Base-by-base conservation (phyloP, 2,888 invertebrate genomes). In the Salticus scenicus region DNA sequence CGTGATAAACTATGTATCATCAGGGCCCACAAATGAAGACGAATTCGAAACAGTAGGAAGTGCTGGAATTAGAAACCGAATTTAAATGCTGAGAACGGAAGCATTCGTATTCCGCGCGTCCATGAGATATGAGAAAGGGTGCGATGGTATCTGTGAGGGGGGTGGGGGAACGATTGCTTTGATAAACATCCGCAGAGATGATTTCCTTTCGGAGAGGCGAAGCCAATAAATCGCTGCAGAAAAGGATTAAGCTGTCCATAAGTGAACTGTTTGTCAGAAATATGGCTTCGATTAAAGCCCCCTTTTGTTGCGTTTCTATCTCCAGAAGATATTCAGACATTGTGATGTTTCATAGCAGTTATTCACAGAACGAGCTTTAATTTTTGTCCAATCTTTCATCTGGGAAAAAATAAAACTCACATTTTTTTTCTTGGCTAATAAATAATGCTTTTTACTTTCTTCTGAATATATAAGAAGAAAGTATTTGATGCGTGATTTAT, bases 1-100 rank as follows among this genome's bases (percentile, higher is more conserved):
- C 74, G 69, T 84, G 83, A 84, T 84, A 77, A 77, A 84, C 77
- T 84, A 84, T 84, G 83, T 84, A 84, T 84, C 83, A 84, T 84
- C 83, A 71, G 67, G 67, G 72, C 71, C 82, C 83, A 73, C 77
- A 84, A 84, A 84, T 84, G 77, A 84, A 84, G 83, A 84, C 83
- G 72, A 84, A 84, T 84, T 73, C 31, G 71, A 37, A 66, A 33
- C 77, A 57, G 77, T 57, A 71, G 77, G 77, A 76, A 76, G 75
- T 76, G 71, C 70, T 37, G 70, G 77, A 77, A 73, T 73, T 77
- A 73, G 77, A 78, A 76, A 57, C 72, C 82, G 76, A 83, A 83
- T 83, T 83, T 83, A 83, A 83, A 83, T 83, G 76, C 82, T 33
- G 66, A 37, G 69, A 41, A 67, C 80, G 80, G 80, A 80, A 80